Percentiles rank a stretch among this genome's conserved stretches.
Evolutionary conservation across 2,797 vertebrate genomes (phyloP).

Genomic region (Halcyon chelicuti): DNA sequence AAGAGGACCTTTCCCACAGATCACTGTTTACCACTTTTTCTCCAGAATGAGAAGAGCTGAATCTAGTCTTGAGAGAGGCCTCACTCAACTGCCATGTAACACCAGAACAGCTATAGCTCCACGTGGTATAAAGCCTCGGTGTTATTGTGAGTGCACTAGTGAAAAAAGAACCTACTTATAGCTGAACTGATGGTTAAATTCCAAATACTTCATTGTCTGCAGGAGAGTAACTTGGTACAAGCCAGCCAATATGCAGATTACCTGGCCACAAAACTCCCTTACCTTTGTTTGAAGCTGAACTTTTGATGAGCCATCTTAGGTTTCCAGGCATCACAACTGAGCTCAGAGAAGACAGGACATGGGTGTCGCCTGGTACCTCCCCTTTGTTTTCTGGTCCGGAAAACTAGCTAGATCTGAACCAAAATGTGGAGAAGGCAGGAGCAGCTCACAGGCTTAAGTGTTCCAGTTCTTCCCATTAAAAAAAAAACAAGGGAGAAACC

Average conservation of each 20-base stretch:
- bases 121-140: neutral
- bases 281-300: neutral
- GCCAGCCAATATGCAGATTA: neutral
- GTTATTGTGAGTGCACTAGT: neutral
- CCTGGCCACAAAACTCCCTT: neutral
- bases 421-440: neutral
- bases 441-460: neutral
- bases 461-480: neutral
- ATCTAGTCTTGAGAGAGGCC: neutral
- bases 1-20: neutral
- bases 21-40: neutral
- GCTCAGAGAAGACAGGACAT: neutral
- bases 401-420: neutral
- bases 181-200: neutral
- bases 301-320: neutral
- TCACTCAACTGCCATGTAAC: neutral
- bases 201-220: neutral
- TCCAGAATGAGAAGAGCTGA: neutral
- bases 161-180: neutral
- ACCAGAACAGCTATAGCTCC: neutral
- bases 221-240: neutral
- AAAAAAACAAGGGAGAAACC: neutral
- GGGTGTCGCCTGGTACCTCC: neutral
- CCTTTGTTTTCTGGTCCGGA: neutral
- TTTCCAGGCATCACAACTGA: neutral